phyloP scores from a whole-genome alignment of 2,797 vertebrate genomes.

The Cryptoprocta ferox region DNA sequence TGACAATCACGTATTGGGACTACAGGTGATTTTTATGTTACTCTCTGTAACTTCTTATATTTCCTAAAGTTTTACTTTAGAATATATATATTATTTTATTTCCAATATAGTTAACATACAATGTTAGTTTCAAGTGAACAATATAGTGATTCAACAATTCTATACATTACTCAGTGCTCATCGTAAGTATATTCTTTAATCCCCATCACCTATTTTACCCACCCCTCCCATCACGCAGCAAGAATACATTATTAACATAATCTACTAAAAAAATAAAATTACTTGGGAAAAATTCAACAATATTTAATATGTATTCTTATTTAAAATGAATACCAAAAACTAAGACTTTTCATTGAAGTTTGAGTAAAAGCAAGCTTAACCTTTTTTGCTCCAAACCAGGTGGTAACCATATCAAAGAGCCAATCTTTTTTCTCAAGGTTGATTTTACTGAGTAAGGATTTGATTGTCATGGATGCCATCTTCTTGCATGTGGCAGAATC shows the following conservation, averaged over 20 bases:
- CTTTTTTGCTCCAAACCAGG: slow-evolving; percentile 94
- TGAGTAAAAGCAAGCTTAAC: slow-evolving; percentile 80
- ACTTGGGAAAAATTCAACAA: background rate
- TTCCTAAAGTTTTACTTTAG: background rate
- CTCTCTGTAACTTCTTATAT: background rate
- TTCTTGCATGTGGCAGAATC: slow-evolving; percentile 94
- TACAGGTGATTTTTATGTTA: background rate
- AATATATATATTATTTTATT: background rate
- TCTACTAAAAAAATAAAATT: background rate
- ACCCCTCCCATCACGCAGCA: too few relatives aligned
- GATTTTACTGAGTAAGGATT: slow-evolving; percentile 91
- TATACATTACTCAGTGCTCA: too few relatives aligned
- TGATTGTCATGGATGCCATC: slow-evolving; percentile 94
- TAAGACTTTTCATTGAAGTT: background rate
- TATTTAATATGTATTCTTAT: background rate
- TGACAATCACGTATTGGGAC: background rate
- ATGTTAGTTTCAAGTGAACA: too few relatives aligned
- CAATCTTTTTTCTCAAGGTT: slow-evolving; percentile 88
- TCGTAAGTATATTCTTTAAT: too few relatives aligned
- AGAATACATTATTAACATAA: background rate
- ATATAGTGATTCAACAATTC: too few relatives aligned
- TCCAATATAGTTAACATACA: too few relatives aligned
- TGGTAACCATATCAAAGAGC: slow-evolving; percentile 90
- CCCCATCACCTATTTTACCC: too few relatives aligned
- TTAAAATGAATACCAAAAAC: background rate